Evolutionary conservation across 2,888 invertebrate genomes (phyloP), one percentile per base, ranked within the genome.

Genomic region (Cremastinae sp.): DNA sequence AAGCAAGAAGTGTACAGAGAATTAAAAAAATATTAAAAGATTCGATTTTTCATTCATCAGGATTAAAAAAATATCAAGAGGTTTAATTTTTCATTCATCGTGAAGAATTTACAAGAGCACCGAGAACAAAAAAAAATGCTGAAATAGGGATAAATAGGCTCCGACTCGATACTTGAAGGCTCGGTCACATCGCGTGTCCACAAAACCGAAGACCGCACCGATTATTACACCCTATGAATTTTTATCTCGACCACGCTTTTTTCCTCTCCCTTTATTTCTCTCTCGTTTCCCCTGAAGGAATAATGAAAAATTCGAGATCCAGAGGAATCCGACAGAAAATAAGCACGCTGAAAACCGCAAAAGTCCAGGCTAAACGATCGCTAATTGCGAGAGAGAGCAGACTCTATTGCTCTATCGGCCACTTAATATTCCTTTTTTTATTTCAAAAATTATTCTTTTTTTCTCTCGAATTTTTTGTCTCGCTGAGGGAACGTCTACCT

Each of bases 361-460:
- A 51, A 71, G 39, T 28, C 28, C n/a, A 22, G 68, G 51, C 12
- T 68, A 74, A 78, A 75, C 79, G 79, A 79, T 79, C 72, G 65
- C 64, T 74, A 74, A 77, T 75, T 76, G 37, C 51, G 66, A 76
- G 76, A 73, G 58, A 64, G 58, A 58, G 58, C 68, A 56, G 59
- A 58, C 65, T 68, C 68, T 70, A 75, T 74, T 74, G 70, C 73
- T 68, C 59, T 61, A 70, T 68, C 59, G 74, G 41, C 68, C 64
- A 69, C 58, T 65, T 71, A 28, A 72, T 70, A 65, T 45, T 70
- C 55, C 49, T 22, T n/a, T 53, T 39, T 55, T 39, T 39, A 37
- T 39, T 66, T 64, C 53, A n/a, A n/a, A n/a, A n/a, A 16, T 10
- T 43, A 45, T 55, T 62, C 16, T 37, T 16, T 58, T 37, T 56